Percentiles rank a stretch among this genome's conserved stretches.
Evolutionary conservation across 2,888 invertebrate genomes (phyloP).

Genomic region (Thymelicus acteon): DNA sequence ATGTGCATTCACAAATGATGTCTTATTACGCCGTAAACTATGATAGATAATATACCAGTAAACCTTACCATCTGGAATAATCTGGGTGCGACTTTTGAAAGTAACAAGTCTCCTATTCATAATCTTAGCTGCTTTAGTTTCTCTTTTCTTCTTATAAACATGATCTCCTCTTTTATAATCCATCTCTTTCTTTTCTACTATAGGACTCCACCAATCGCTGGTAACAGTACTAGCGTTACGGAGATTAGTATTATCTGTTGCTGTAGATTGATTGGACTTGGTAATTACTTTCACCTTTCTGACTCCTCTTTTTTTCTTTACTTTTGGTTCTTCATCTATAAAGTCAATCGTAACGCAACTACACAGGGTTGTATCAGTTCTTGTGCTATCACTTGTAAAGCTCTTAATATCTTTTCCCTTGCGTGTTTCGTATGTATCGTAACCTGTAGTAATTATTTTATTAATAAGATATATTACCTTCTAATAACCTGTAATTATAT

Average conservation of each 20-base stretch:
- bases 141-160: conserved; percentile 28
- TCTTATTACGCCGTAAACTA: too few relatives aligned
- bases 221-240: conserved; percentile 61
- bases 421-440: not conserved
- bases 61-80: conserved; percentile 59
- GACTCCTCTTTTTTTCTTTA: conserved; percentile 41
- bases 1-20: too few relatives aligned
- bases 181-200: conserved; percentile 56
- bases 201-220: conserved; percentile 70
- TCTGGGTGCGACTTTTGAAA: conserved; percentile 58
- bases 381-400: conserved; percentile 40
- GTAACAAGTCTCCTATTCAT: conserved; percentile 54
- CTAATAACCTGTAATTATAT: too few relatives aligned
- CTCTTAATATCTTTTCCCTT: conserved; percentile 10
- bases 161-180: conserved; percentile 41
- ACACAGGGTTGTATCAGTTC: conserved; percentile 55
- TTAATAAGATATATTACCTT: not conserved
- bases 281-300: conserved; percentile 45
- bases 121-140: conserved; percentile 36
- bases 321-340: conserved; percentile 38
- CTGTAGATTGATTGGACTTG: conserved; percentile 55
- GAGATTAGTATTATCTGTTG: conserved; percentile 49
- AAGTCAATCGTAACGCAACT: conserved; percentile 51
- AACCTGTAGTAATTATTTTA: not conserved
- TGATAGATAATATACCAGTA: not conserved